phyloP scores from a whole-genome alignment of 2,888 invertebrate genomes.

The Drosophila robusta region DNA sequence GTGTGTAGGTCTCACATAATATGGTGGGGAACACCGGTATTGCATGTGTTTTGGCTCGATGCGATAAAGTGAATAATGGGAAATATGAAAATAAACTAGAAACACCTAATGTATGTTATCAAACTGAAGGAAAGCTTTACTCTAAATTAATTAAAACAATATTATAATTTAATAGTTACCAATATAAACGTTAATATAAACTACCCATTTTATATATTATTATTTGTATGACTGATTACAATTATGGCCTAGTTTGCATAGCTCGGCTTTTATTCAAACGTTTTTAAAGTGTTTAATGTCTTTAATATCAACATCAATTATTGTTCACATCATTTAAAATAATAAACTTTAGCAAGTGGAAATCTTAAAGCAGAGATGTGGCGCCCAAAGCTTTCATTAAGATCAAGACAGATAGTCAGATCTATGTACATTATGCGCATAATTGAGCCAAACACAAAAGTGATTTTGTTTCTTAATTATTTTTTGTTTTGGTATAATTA shows the following conservation, averaged over 20 bases:
- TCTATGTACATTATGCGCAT: neutral
- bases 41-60: constrained; percentile 22
- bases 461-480: neutral
- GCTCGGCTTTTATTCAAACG: too few relatives aligned
- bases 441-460: neutral
- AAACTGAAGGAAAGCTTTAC: neutral
- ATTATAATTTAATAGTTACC: too few relatives aligned
- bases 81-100: constrained; percentile 18
- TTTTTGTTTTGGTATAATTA: constrained; percentile 8
- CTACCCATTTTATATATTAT: too few relatives aligned
- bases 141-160: neutral
- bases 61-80: neutral
- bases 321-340: neutral
- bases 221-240: too few relatives aligned
- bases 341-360: neutral
- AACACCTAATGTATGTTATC: constrained; percentile 2
- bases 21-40: neutral
- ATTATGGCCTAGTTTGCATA: too few relatives aligned
- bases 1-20: neutral
- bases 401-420: neutral
- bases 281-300: too few relatives aligned
- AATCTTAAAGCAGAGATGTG: neutral
- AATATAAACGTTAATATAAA: too few relatives aligned
- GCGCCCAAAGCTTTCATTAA: neutral
- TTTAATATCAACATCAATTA: too few relatives aligned